These are phyloP conservation scores for Drosophila longiperda DNA, from an alignment of 2,888 invertebrate species.

Conservation along the genomic window DNA sequence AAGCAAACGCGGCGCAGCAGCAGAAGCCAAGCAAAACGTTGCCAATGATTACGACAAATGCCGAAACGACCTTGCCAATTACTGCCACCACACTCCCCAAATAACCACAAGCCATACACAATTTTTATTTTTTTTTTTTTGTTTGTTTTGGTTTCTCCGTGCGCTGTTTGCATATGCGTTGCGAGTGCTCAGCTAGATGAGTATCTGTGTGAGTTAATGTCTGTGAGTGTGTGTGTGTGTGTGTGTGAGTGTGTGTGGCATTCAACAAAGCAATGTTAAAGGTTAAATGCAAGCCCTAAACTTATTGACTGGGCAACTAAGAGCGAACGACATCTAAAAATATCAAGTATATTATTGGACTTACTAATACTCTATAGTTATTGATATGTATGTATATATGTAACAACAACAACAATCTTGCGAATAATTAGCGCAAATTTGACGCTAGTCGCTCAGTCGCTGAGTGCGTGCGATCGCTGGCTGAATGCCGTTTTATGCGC, in stretches of 20 bases:
- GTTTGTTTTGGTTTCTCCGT: conserved; percentile 6
- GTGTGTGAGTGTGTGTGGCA: conserved; percentile 15
- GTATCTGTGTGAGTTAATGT: conserved; percentile 23
- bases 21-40: conserved; percentile 64
- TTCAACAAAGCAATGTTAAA: conserved; percentile 52
- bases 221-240: conserved; percentile 16
- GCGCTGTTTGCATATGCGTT: conserved; percentile 65
- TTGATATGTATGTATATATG: neutral
- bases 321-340: conserved; percentile 25
- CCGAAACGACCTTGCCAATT: conserved; percentile 84
- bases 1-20: conserved; percentile 56
- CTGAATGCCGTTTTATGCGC: conserved; percentile 22
- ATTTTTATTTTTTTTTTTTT: conserved; percentile 28
- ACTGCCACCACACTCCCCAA: conserved; percentile 56
- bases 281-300: conserved; percentile 62
- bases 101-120: conserved; percentile 7
- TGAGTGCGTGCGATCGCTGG: conserved; percentile 66
- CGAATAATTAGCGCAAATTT: conserved; percentile 80
- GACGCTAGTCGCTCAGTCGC: conserved; percentile 61
- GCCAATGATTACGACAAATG: conserved; percentile 81
- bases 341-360: neutral
- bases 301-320: conserved; percentile 28
- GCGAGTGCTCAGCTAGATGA: conserved; percentile 54
- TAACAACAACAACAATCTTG: conserved; percentile 40
- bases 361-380: neutral